Evolutionary conservation across 2,888 invertebrate species (phyloP).

Genomic region (Pyrochroa serraticornis): DNA sequence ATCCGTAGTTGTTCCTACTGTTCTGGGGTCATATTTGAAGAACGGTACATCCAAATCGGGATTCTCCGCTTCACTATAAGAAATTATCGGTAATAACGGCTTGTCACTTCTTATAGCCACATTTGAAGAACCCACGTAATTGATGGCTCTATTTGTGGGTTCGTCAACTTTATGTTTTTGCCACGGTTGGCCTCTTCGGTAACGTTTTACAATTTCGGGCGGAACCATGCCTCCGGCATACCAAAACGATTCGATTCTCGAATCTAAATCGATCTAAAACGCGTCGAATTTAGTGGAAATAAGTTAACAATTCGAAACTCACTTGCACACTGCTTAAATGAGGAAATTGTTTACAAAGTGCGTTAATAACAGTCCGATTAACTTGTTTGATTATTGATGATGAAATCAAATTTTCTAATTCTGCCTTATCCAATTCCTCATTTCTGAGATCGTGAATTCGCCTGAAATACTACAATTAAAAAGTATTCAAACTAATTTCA

Average conservation of each 20-base stretch:
- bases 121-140: slow-evolving; percentile 73
- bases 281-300: neutral
- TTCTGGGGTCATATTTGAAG: slow-evolving; percentile 66
- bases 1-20: slow-evolving; percentile 64
- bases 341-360: slow-evolving; percentile 63
- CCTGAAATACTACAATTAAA: slow-evolving; percentile 40
- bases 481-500: neutral
- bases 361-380: slow-evolving; percentile 70
- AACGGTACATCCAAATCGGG: slow-evolving; percentile 64
- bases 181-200: slow-evolving; percentile 48
- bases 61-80: slow-evolving; percentile 64
- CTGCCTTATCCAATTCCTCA: slow-evolving; percentile 42
- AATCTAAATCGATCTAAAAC: slow-evolving; percentile 73
- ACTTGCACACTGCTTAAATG: slow-evolving; percentile 71
- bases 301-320: slow-evolving; percentile 25
- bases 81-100: slow-evolving; percentile 72
- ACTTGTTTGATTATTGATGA: slow-evolving; percentile 68
- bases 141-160: slow-evolving; percentile 69
- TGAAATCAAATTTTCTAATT: slow-evolving; percentile 59
- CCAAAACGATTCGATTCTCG: slow-evolving; percentile 88
- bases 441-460: slow-evolving; percentile 45
- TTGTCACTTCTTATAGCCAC: slow-evolving; percentile 71
- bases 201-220: slow-evolving; percentile 58
- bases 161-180: slow-evolving; percentile 60
- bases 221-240: slow-evolving; percentile 74